Base-by-base conservation (phyloP, 2,797 vertebrate genomes). In the Micrastur ruficollis region DNA sequence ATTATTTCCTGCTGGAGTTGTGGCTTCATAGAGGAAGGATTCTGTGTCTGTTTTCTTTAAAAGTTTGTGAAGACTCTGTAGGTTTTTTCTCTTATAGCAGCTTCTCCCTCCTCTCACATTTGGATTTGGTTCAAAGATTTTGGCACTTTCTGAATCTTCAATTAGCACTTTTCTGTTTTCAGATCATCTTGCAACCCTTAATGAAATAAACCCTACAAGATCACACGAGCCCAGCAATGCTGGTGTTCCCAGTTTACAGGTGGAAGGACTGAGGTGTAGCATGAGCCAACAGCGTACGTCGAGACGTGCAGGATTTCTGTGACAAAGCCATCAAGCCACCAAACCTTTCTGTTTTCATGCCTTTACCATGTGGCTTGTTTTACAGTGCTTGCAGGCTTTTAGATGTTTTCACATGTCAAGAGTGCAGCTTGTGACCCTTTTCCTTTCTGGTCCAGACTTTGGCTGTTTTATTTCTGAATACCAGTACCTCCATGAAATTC, bases 221-320 rank as follows among this genome's bases (percentile, higher is more conserved):
- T 27, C 34, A 55, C 56, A 62, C 2, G 0, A 89, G 36, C n/a
- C 68, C 62, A 40, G 47, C 40, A 55, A 7, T 44, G n/a, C 52
- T 83, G 36, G 8, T 88, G 27, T 74, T 82, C 72, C 47, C 18
- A 29, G 31, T 56, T 70, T 47, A 12, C 27, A 83, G 19, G 16
- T 59, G 58, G 79, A 81, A 61, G 71, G 65, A 22, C 31, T 22
- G 67, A 80, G 27, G 26, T 29, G 29, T 19, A 58, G 12, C 2
- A 9, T 17, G 59, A 76, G 16, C 29, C 63, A 31, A 0, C 19
- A 8, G 8, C 0, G 0, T 50, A 12, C 5, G 2, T 46, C 1
- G 2, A 73, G 61, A 46, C 26, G 5, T 0, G 0, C 0, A 5
- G 70, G 29, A 61, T 91, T 75, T 53, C 53, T 75, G 58, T 72